Evolutionary conservation across 2,113 vertebrate genomes (phyloP).

Genomic region (Macroglossus sobrinus): DNA sequence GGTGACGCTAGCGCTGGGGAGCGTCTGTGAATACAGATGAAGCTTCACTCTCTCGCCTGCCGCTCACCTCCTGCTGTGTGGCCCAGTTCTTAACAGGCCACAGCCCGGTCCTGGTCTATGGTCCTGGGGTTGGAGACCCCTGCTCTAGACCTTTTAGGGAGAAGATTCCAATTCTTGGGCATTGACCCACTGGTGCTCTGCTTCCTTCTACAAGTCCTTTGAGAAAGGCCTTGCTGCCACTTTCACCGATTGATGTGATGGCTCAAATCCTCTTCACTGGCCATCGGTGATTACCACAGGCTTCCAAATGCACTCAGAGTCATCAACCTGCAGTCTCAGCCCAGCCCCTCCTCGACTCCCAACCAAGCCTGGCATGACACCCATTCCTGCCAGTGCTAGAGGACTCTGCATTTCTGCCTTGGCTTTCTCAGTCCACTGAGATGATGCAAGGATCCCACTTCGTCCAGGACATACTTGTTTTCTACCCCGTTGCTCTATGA

Average conservation of each 20-base stretch:
- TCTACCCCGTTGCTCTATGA: neutral
- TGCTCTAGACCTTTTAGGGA: neutral
- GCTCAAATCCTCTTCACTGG: neutral
- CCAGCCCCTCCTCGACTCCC: neutral
- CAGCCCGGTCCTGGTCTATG: too few relatives aligned
- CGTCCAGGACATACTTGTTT: neutral
- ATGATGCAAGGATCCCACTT: neutral
- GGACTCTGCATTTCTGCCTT: neutral
- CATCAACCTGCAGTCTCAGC: neutral
- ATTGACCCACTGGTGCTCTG: neutral
- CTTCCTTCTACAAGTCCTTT: neutral
- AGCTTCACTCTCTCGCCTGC: too few relatives aligned
- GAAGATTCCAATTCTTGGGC: neutral
- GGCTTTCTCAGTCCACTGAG: neutral
- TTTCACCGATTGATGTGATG: neutral
- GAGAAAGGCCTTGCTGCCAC: neutral
- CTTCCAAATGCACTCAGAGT: neutral
- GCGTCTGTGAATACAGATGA: too few relatives aligned
- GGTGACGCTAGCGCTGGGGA: too few relatives aligned
- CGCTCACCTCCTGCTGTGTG: too few relatives aligned
- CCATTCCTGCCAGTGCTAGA: neutral
- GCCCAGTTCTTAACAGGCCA: too few relatives aligned
- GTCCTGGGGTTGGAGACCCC: too few relatives aligned
- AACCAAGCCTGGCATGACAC: neutral
- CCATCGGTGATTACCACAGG: neutral